Conservation (phyloP, 2,888 invertebrate species). For the Zhengitettix transpicula region DNA sequence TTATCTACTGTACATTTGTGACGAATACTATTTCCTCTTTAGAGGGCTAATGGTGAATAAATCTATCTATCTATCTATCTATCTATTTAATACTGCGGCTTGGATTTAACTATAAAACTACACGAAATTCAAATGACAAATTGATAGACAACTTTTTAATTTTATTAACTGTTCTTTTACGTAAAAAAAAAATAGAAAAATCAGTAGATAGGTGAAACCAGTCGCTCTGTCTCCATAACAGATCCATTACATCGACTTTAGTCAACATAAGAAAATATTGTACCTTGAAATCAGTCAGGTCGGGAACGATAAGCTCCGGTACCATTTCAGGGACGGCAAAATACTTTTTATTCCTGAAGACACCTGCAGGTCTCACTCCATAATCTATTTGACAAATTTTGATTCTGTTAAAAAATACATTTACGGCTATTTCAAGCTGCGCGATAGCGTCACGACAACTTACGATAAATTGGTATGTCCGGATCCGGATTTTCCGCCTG, state of each 20-base stretch:
- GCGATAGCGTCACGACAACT: slow-evolving; percentile 16
- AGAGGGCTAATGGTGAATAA: no score
- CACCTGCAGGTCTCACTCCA: slow-evolving; percentile 52
- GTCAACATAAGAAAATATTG: slow-evolving; percentile 8
- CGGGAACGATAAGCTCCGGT: slow-evolving; percentile 84
- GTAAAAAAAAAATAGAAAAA: no score
- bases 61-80: no score
- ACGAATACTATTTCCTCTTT: no score
- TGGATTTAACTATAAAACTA: no score
- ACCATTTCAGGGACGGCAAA: slow-evolving; percentile 67
- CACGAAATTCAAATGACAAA: no score
- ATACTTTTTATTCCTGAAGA: slow-evolving; percentile 31
- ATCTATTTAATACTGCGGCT: no score
- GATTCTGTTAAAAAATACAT: neutral
- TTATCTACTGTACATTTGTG: no score
- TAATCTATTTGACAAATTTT: slow-evolving; percentile 29
- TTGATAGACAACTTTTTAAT: no score
- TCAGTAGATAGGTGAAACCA: no score
- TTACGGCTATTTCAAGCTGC: neutral
- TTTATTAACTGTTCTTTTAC: no score
- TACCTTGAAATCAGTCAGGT: slow-evolving; percentile 59
- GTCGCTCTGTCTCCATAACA: no score
- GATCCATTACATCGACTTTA: neutral
- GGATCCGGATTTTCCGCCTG: slow-evolving; percentile 38
- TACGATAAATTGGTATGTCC: slow-evolving; percentile 48